These are phyloP conservation scores for Hycleus phaleratus DNA, from an alignment of 1,140 invertebrate species.

Conservation along the genomic window DNA sequence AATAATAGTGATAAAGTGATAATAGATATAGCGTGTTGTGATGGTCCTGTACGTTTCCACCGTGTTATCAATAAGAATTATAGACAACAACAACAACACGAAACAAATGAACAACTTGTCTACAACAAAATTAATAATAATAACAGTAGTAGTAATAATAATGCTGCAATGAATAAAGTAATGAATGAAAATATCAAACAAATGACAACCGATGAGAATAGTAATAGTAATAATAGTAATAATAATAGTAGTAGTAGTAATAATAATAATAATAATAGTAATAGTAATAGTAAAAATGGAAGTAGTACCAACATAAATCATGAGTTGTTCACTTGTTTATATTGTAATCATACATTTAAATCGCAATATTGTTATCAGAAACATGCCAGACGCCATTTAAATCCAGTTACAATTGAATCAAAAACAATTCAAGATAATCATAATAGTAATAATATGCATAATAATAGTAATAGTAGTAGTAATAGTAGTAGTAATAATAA, in stretches of 20 bases:
- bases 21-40: conserved; percentile 77
- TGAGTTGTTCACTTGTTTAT: conserved; percentile 60
- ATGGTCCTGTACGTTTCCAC: conserved; percentile 77
- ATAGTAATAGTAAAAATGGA: too few species aligned
- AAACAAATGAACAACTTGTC: too few species aligned
- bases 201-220: conserved; percentile 31
- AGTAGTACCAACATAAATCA: neutral
- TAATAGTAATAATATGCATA: too few species aligned
- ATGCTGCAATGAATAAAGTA: conserved; percentile 42
- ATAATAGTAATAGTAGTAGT: too few species aligned
- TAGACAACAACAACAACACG: conserved; percentile 31
- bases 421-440: conserved; percentile 15
- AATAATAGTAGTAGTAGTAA: too few species aligned
- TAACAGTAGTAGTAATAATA: conserved; percentile 27
- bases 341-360: conserved; percentile 74
- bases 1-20: conserved; percentile 47
- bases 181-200: conserved; percentile 43
- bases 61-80: conserved; percentile 70
- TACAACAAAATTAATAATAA: too few species aligned
- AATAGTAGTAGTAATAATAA: neutral
- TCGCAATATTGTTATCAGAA: conserved; percentile 76
- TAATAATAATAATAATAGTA: too few species aligned
- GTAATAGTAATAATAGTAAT: conserved; percentile 23
- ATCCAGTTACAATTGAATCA: conserved; percentile 42
- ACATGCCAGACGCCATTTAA: conserved; percentile 63